These are phyloP conservation scores for Adoxophyes honmai DNA, from an alignment of 1,140 invertebrate species.

Conservation along the genomic window DNA sequence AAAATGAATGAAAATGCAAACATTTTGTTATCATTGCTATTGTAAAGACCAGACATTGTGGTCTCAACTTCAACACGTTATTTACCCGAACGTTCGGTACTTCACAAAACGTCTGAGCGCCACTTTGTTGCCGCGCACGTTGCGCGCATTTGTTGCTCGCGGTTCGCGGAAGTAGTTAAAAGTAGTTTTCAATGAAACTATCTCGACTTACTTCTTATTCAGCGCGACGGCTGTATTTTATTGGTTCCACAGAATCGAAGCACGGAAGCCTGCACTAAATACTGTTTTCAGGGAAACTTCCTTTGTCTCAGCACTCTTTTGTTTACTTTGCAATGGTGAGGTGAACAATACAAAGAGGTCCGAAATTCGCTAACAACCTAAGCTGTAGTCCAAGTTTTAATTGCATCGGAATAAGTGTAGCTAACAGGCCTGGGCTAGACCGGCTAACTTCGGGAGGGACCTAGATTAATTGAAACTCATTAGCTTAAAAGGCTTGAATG, in stretches of 20 bases:
- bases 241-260: conserved; percentile 29
- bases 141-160: not conserved
- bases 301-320: conserved; percentile 56
- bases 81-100: no score
- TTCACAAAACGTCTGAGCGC: not conserved
- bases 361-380: conserved; percentile 60
- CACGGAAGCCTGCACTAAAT: conserved; percentile 48
- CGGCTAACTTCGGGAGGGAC: conserved; percentile 22
- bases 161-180: not conserved
- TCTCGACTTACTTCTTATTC: conserved; percentile 43
- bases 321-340: conserved; percentile 57
- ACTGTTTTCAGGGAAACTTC: conserved; percentile 53
- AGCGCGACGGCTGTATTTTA: conserved; percentile 36
- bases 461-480: conserved; percentile 30
- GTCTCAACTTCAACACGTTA: no score
- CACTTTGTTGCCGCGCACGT: not conserved
- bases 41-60: no score
- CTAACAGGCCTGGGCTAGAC: conserved; percentile 27
- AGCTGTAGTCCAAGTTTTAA: conserved; percentile 62
- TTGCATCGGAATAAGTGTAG: conserved; percentile 63
- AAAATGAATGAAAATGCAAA: no score
- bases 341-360: conserved; percentile 62
- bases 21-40: no score
- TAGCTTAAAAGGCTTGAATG: conserved; percentile 33
- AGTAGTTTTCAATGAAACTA: conserved; percentile 36